Evolutionary conservation across 2,113 vertebrate species (phyloP).

Genomic region (Synodontis membranacea): DNA sequence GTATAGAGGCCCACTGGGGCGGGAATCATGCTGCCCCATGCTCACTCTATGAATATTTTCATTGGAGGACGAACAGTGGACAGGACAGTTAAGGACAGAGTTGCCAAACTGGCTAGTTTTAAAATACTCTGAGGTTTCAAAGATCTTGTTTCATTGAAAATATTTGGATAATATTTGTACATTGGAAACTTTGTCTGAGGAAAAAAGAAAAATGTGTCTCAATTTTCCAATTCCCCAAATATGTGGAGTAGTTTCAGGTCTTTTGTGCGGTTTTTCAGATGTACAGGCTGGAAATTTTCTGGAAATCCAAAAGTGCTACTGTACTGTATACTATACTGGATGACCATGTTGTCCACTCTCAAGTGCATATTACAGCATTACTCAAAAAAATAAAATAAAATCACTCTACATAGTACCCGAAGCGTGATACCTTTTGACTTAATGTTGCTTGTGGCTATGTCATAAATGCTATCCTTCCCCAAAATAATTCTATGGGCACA

Average conservation of each 20-base stretch:
- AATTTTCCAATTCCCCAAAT: not conserved
- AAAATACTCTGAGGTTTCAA: not conserved
- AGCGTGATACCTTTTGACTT: not conserved
- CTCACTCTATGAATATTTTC: not conserved
- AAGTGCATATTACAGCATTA: not conserved
- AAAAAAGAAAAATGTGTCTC: not conserved
- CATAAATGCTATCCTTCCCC: not conserved
- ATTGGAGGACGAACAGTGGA: not conserved
- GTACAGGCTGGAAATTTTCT: not conserved
- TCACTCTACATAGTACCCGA: not conserved
- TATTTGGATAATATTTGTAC: not conserved
- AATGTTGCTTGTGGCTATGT: not conserved
- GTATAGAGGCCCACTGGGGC: not conserved
- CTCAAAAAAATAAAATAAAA: not conserved
- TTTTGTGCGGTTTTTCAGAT: not conserved
- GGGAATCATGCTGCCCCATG: not conserved
- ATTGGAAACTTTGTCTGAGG: not conserved
- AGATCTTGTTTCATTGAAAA: not conserved
- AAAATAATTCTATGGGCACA: not conserved
- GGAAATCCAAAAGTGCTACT: not conserved
- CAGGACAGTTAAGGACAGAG: not conserved
- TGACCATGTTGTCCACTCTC: not conserved
- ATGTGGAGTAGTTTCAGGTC: not conserved
- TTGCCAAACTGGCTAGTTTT: not conserved
- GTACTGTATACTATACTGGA: not conserved